Base-by-base conservation (phyloP, 2,888 invertebrate species). In the Chrysomela aeneicollis region DNA sequence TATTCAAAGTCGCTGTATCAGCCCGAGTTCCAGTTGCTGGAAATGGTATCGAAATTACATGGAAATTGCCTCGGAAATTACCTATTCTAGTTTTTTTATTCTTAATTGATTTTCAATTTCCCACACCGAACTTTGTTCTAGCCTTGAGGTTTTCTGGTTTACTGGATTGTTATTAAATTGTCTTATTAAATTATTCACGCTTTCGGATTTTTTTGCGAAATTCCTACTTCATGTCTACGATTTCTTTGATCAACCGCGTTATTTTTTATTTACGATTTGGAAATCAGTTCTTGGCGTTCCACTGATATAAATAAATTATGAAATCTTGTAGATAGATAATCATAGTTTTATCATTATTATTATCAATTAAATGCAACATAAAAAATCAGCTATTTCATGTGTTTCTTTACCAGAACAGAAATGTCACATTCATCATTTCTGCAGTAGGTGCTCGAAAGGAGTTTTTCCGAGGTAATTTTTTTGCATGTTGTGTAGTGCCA, bases 161-260 rank as follows among this genome's bases (percentile, higher is more conserved):
- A 35, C 8, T 35, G 12, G 35, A 35, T 35, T 10, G 12, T 35
- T 35, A 35, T 35, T 35, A 35, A 35, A 35, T 10, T 10, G 35
- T 2, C 12, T 54, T 54, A 60, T 51, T 52, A 42, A 42, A 21
- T 53, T 47, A 61, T 61, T 53, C 60, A 60, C 53, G 60, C 60
- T 61, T 54, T 61, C 53, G 10, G 21, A 42, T 52, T 55, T 52
- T 51, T 59, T 59, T 50, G 37, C 51, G 26, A 35, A 59, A 59
- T 21, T 26, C 8, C 22, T 59, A 32, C 19, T 35, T 19, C 35
- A 30, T 12, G 10, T 37, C 51, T 3, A 8, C n/a, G 8, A 17
- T 32, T 30, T 32, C 12, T 35, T 21, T 18, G 47, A 26, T 49
- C 26, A n/a, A n/a, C n/a, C n/a, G n/a, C n/a, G 50, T 35, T 50